Base-by-base conservation (phyloP, 2,888 invertebrate genomes). In the Osedax fenrisi region DNA sequence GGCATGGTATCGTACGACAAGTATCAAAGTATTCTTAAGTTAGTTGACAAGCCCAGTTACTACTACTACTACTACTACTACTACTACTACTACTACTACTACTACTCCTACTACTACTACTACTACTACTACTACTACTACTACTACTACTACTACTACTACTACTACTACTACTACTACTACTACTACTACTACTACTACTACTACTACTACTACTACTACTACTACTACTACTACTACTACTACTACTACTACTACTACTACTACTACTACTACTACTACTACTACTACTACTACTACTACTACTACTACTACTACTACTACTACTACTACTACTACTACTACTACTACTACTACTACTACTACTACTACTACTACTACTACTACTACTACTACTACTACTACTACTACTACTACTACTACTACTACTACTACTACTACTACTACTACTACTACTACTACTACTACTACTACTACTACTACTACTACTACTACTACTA, bases 41-140 rank as follows among this genome's bases (percentile, higher is more conserved):
- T n/a, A n/a, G n/a, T n/a, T n/a, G n/a, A n/a, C n/a, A n/a, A n/a
- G n/a, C n/a, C 41, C n/a, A n/a, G n/a, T 21, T 64, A 64, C 64
- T 64, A 64, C 64, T 64, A 64, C 64, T 64, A 64, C 64, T 64
- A 64, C 64, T 64, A 64, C 64, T 64, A 64, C 64, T 64, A 64
- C 64, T 64, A 64, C 64, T 64, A 64, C 64, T 64, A 64, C 64
- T 64, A 64, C 64, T 0, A 64, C 64, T 64, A 64, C 64, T 1
- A 64, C 64, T 64, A 1, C 64, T 1, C 0, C 64, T 64, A 1
- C 1, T 64, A 1, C 64, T 64, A 1, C 64, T 64, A 64, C 64
- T 1, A 64, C 64, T 64, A 64, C 1, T 64, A 64, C 64, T 64
- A 64, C 64, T 64, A 64, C 64, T 64, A 1, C 64, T 64, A 64